Base-by-base conservation (phyloP, 2,113 vertebrate genomes). In the Gambusia holbrooki region DNA sequence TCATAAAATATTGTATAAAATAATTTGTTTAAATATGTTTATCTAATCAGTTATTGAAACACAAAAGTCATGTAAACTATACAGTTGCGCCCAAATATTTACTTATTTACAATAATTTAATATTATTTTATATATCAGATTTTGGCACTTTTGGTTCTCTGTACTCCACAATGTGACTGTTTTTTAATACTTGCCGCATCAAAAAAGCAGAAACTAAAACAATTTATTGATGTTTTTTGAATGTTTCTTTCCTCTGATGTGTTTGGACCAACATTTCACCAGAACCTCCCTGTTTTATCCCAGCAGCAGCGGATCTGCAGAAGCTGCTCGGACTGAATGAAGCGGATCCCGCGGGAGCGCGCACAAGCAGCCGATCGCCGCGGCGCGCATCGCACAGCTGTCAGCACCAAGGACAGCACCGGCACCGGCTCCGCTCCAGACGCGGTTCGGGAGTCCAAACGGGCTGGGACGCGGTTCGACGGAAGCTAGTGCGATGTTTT, bases 401-500 rank as follows among this genome's bases (percentile, higher is more conserved):
- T 93, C 92, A 94, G 94, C 80, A 94, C 93, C 93, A 91, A 92
- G 94, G 94, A 94, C 94, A 95, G 87, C 91, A 93, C 79, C 87
- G 80, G 81, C 88, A 93, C 79, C 87, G 80, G 81, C 88, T 86
- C 73, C 90, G 62, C 60, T 71, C 62, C 82, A 73, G 66, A 77
- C 71, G 76, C 79, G 80, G 72, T 74, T 25, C 69, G 76, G 66
- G 60, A 71, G 28, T 58, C 62, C 42, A 37, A 32, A 33, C 48
- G 45, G 45, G 42, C 71, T 54, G 73, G n/a, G 70, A 54, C 45
- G 22, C n/a, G 14, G 65, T 32, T 19, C 35, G 35, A 37, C 10
- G 62, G 28, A 66, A 33, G 69, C 33, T 6, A 11, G 66, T 60
- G 79, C n/a, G 2, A 62, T 80, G 69, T 0, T 83, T 71, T 72